Evolutionary conservation across 2,888 invertebrate genomes (phyloP), one percentile per base, ranked within the genome.

Genomic region (Cryptocephalus primarius): DNA sequence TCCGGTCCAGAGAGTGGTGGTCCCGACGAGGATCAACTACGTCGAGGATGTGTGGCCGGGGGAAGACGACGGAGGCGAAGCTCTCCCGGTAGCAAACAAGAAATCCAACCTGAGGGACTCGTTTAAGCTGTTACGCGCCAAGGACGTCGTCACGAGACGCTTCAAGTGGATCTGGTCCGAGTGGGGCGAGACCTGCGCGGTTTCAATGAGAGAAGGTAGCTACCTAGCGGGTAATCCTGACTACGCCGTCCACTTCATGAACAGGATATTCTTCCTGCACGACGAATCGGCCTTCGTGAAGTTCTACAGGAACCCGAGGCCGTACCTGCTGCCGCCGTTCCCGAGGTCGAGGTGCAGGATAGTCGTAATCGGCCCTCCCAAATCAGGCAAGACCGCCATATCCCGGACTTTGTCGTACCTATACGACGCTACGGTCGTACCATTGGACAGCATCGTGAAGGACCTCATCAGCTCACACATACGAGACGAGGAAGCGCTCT

Each of bases 241-340:
- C 61, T 73, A 71, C 55, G 75, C 78, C 0, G 76, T 80, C 1
- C 68, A 72, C 33, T 80, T 81, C 56, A 72, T 80, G 61, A 79
- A 78, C 61, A 75, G 77, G 58, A 70, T 83, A 4, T 83, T 75
- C 60, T 71, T 82, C 42, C 61, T 81, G 41, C 73, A 77, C 13
- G 74, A 78, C 22, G 60, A 72, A 42, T 67, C 75, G 33, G 70
- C 75, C 33, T 70, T 74, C 60, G 60, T 73, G 41, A 62, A 67
- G 40, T 84, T 84, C 63, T 70, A 72, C 51, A 70, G 70, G 58
- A 82, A 83, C 64, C 83, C 83, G 8, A 69, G 79, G 12, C 75
- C 76, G 1, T 84, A 72, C 64, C 64, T 83, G 10, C 64, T 76
- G 48, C 63, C 77, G 8, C 68, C 75, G 36, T 75, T 73, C 66